Evolutionary conservation across 2,113 vertebrate genomes (phyloP).

Genomic region (Alligator mississippiensis): DNA sequence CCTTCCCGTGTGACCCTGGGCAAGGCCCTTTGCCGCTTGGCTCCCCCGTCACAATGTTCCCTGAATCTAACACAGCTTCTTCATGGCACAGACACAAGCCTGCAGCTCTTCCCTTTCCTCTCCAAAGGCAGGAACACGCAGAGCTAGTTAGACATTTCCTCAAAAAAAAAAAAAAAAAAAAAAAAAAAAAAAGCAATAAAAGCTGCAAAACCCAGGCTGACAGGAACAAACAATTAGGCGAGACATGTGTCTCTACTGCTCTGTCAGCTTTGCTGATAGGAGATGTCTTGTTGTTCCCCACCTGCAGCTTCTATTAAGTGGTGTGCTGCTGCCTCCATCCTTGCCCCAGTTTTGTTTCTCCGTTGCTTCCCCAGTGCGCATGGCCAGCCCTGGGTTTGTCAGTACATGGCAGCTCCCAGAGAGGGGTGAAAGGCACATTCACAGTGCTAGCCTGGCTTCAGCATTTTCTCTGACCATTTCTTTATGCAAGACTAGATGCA

Average conservation of each 20-base stretch:
- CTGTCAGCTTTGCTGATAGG: neutral
- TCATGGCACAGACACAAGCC: neutral
- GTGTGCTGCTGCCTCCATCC: neutral
- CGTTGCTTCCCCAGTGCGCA: neutral
- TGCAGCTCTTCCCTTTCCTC: neutral
- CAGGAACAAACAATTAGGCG: constrained; percentile 43
- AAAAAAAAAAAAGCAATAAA: neutral
- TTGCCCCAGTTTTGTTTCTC: rapidly evolving
- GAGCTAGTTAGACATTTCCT: neutral
- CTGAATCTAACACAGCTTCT: neutral
- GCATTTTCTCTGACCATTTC: neutral
- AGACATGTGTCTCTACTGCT: constrained; percentile 32
- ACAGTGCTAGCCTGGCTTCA: neutral
- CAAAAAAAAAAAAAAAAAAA: neutral
- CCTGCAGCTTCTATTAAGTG: neutral
- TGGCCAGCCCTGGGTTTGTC: rapidly evolving
- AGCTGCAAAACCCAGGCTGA: constrained; percentile 36
- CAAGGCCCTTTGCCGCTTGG: neutral
- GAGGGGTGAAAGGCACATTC: neutral
- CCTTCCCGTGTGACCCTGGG: too few relatives aligned
- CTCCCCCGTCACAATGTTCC: neutral
- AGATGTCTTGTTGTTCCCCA: constrained; percentile 28
- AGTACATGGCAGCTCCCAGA: neutral
- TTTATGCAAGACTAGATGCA: neutral
- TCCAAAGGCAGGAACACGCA: neutral